These are phyloP conservation scores for Bursaphelenchus okinawaensis DNA, from an alignment of 2,888 invertebrate species.

Conservation along the genomic window DNA sequence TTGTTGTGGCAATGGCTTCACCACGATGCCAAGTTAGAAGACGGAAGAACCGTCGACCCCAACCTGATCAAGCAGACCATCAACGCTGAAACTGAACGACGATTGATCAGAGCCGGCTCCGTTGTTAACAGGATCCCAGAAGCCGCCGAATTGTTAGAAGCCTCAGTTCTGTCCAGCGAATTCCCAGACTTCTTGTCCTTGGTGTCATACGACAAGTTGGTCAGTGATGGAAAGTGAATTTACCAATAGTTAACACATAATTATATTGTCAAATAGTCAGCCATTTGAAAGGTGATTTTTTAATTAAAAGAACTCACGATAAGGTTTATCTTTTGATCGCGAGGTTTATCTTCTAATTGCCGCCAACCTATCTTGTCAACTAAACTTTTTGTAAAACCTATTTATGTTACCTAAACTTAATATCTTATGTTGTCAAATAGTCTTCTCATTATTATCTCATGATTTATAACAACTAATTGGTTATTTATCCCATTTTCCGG, in stretches of 20 bases:
- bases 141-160: conserved; percentile 64
- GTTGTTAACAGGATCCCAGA: conserved; percentile 52
- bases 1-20: conserved; percentile 74
- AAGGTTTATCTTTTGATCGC: no score
- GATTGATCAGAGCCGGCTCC: conserved; percentile 46
- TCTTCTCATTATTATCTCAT: no score
- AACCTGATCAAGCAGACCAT: conserved; percentile 58
- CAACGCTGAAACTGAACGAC: conserved; percentile 52
- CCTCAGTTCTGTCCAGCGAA: conserved; percentile 65
- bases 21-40: conserved; percentile 63
- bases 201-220: conserved; percentile 53
- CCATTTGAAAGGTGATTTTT: not conserved
- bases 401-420: no score
- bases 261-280: no score
- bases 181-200: conserved; percentile 68
- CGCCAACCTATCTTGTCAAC: no score
- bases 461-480: no score
- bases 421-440: no score
- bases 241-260: no score
- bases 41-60: conserved; percentile 39
- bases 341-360: no score
- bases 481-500: no score
- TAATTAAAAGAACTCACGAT: no score
- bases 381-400: no score
- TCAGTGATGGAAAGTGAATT: conserved; percentile 49